These are phyloP conservation scores for Oryzias melastigma DNA, from an alignment of 2,113 vertebrate genomes.

Conservation along the genomic window DNA sequence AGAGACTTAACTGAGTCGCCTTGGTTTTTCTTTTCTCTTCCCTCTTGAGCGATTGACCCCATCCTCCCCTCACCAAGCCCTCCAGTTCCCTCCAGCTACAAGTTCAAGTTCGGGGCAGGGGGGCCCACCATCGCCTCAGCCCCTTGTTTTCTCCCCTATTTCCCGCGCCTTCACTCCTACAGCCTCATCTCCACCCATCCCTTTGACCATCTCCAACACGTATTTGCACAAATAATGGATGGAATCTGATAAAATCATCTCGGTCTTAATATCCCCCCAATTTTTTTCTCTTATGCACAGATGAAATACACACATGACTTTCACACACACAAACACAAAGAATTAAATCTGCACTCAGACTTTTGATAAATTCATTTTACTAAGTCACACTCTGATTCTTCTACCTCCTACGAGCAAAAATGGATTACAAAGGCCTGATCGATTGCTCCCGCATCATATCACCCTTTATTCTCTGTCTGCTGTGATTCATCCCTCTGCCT, in stretches of 20 bases:
- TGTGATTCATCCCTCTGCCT: constrained; percentile 56
- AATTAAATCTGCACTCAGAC: not conserved
- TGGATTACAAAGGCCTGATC: constrained; percentile 61
- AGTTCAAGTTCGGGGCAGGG: constrained; percentile 73
- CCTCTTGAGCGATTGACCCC: constrained; percentile 44
- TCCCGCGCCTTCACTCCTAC: constrained; percentile 6
- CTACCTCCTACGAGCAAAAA: constrained; percentile 57
- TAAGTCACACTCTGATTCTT: constrained; percentile 37
- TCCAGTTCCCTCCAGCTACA: constrained; percentile 58
- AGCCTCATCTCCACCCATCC: constrained; percentile 7
- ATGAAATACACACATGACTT: constrained; percentile 1
- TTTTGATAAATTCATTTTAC: constrained; percentile 29
- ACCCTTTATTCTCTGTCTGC: constrained; percentile 48
- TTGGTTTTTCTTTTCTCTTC: constrained; percentile 37
- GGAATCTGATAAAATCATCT: constrained; percentile 6
- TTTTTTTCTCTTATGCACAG: constrained; percentile 16
- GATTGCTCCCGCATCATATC: constrained; percentile 57
- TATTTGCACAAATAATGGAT: constrained; percentile 35
- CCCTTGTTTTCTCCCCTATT: constrained; percentile 26
- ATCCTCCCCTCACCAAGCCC: constrained; percentile 41
- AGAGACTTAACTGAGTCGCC: constrained; percentile 44
- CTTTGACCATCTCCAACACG: constrained; percentile 6
- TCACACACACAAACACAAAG: no score
- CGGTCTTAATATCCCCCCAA: no score
- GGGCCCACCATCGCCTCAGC: constrained; percentile 41